Evolutionary conservation across 2,113 vertebrate genomes (phyloP), one percentile per base, ranked within the genome.

Genomic region (Lophotis ruficrista): DNA sequence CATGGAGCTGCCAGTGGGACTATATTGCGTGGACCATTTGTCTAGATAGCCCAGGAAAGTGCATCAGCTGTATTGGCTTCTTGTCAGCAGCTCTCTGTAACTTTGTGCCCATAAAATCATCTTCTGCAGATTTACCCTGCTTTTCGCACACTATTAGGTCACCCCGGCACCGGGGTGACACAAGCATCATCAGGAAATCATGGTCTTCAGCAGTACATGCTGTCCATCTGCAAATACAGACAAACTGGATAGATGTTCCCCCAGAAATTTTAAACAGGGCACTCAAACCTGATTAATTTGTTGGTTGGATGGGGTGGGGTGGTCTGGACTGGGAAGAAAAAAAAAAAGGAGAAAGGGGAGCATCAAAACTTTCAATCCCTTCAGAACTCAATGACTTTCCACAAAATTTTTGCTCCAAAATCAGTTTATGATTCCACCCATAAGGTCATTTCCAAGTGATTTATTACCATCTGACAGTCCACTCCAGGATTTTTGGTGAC

Each of bases 1-100:
- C 90, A 92, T 48, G 43, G 86, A 72, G 92, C 94, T 96, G 91
- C 93, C 90, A 95, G 35, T 37, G 88, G 88, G 77, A 84, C 94
- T 89, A 3, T 22, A 71, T 79, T 3, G 53, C 66, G 53, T 30
- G 57, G 69, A 31, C 76, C 89, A 83, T 94, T 96, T 95, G 94
- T 94, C 95, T 96, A 38, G 92, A 70, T 12, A 66, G 82, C 35
- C 83, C 48, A 62, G 72, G 64, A 28, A 75, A 71, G 87, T 78
- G 65, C 69, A 64, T 75, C 87, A 91, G 77, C 93, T 69, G 3
- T 64, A 75, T 31, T 69, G 89, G 83, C 89, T 96, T 82, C 92
- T 89, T 91, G 86, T 92, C 88, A 90, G 47, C 0, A 1, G 15
- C 37, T 60, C 86, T 89, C 53, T 61, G 33, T 61, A 50, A 79